Conservation (phyloP, 2,797 vertebrate species). For the Epinephelus coioides region DNA sequence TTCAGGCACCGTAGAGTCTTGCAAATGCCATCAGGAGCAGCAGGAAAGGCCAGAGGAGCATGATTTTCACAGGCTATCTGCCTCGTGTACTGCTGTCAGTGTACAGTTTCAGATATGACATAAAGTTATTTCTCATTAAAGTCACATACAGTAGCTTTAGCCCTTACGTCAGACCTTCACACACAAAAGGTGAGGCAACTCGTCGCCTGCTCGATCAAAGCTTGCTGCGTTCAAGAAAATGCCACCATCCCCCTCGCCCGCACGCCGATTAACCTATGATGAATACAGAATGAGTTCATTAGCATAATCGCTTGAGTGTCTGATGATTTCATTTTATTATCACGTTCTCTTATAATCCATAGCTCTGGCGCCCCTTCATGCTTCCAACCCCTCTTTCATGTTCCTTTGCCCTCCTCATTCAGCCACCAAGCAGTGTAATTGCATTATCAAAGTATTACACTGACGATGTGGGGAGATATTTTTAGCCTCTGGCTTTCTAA, state of each 20-base stretch:
- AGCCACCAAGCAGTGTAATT: conserved; percentile 74
- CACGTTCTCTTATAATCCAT: conserved; percentile 77
- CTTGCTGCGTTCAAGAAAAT: conserved; percentile 65
- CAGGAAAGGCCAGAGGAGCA: too few species aligned
- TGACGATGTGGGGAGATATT: conserved; percentile 66
- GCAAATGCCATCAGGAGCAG: too few species aligned
- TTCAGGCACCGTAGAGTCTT: too few species aligned
- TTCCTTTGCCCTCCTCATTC: conserved; percentile 71
- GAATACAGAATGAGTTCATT: conserved; percentile 80
- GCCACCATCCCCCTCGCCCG: conserved; percentile 50
- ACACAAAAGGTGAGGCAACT: conserved; percentile 32
- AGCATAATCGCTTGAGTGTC: conserved; percentile 82
- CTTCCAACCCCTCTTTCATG: conserved; percentile 71
- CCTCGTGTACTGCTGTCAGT: too few species aligned
- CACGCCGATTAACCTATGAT: conserved; percentile 75
- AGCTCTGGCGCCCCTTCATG: conserved; percentile 51
- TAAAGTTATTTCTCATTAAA: too few species aligned
- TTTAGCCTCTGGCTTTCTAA: conserved; percentile 69
- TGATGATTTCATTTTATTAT: conserved; percentile 83
- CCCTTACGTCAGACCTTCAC: conserved; percentile 3
- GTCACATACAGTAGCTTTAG: conserved; percentile 9
- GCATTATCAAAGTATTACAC: conserved; percentile 77
- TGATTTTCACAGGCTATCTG: too few species aligned
- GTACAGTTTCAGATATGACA: too few species aligned
- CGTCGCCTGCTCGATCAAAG: conserved; percentile 54